Base-by-base conservation (phyloP, 1,140 invertebrate species). In the Sycophila sp. region DNA sequence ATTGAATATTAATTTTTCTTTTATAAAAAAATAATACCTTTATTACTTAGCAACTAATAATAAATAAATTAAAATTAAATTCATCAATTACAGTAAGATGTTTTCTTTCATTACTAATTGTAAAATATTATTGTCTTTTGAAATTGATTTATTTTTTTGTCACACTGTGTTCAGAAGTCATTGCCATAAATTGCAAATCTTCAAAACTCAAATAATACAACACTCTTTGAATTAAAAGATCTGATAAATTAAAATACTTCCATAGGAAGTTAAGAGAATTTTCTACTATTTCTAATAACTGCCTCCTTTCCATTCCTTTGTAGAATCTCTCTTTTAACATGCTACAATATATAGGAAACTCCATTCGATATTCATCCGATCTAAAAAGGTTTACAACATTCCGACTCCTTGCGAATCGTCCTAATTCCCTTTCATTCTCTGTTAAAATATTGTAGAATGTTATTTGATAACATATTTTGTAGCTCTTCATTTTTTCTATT, bases 141-240 rank as follows among this genome's bases (percentile, higher is more conserved):
- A 34, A 56, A 34, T 34, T 56, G 36, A 58, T 58, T 36, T 38
- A n/a, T n/a, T n/a, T n/a, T 36, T 38, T 58, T 24, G 24, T 59
- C 24, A 8, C 22, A 28, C 6, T 7, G 17, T 47, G n/a, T 42
- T 65, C 34, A 30, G 26, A 55, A 30, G 11, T 11, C 17, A 36
- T 55, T 40, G 34, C 34, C 34, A 65, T 55, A 34, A 49, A 59
- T 59, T 68, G 55, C 28, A 69, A 56, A n/a, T 63, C 49, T 51
- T 63, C 45, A 42, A 36, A 69, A 32, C n/a, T 63, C n/a, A 60
- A 28, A n/a, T 53, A 32, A 63, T 69, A 69, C 11, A 69, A 15
- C 36, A 62, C n/a, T 53, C 34, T 17, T 55, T 69, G 17, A 55
- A 62, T 42, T 24, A 69, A 59, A 40, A 62, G 28, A 53, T 62